Evolutionary conservation across 92 coral and sea anemone species (phyloP), one percentile per base, ranked within the genome.

Genomic region (Heteractis magnifica): DNA sequence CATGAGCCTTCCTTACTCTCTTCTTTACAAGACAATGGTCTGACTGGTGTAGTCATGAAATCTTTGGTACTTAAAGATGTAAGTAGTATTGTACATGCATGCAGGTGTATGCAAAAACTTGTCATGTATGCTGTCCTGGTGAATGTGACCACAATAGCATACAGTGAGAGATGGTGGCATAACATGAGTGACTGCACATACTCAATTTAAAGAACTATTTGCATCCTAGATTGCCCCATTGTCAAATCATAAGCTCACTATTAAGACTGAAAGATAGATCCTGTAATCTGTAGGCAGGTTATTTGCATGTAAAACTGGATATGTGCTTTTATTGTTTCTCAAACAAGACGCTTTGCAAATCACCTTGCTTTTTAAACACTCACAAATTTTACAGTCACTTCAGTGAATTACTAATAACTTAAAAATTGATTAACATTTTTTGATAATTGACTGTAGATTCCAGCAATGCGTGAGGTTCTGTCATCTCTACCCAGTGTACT

Each of bases 1-100:
- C 99, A 96, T 79, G 99, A 96, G 78, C 99, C 99, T 10, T 96
- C 99, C 6, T 79, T 94, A 60, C 92, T 96, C 19, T 96, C 99
- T 4, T 94, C 99, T 4, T 89, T 96, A 58, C 99, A 96, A 94
- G 99, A 96, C 80, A 89, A 93, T 87, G 98, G 97, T 56, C 85
- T 96, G 56, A 96, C 99, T n/a, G 97, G 94, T 70, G 99, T 96
- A 9, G 95, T 96, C 65, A 92, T 96, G 70, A 94, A 92, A 75
- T 89, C 99, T 23, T 88, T 96, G 44, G 97, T 96, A 0, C 94
- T 96, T 50, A 96, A 96, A 87, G 98, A 96, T 88, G 99, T 96
- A 85, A 88, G 92, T 83, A 52, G 44, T 34, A 34, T 34, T 34
- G 44, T 34, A 34, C 34, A n/a, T 62, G 19, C 23, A 55, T 55